Base-by-base conservation (phyloP, 2,113 vertebrate species). In the Cyprinus carpio region DNA sequence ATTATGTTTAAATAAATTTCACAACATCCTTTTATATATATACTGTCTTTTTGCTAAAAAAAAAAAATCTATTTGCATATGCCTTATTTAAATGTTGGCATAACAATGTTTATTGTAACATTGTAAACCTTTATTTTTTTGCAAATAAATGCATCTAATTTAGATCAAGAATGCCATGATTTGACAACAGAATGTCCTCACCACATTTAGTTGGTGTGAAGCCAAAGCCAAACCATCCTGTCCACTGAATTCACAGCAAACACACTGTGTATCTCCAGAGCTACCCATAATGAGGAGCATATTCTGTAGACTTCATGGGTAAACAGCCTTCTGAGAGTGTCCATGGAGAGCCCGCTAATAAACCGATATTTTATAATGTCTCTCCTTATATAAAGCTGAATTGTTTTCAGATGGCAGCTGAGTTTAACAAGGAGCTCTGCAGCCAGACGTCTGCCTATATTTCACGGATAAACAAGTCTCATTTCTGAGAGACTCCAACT, bases 141-240 rank as follows among this genome's bases (percentile, higher is more conserved):
- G 64, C 64, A 65, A 18, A 10, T 7, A 18, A 34, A 18, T 34
- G 20, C 34, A 25, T 65, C 49, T 18, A 29, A 82, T 18, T 46
- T 15, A 76, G 79, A 86, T 65, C 27, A 74, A 67, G 23, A 56
- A 23, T 4, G 4, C 15, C 25, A 76, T 11, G 4, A 34, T 37
- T n/a, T 58, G 18, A 4, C 2, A 23, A 16, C 18, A 29, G 56
- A 67, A 31, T 51, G 9, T 27, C 29, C 10, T 51, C 9, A 18
- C 7, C 18, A 56, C 16, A 12, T 18, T 54, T 16, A 43, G 11
- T 65, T 51, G 18, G 27, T 67, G 34, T 79, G 51, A 64, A 85
- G 83, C 51, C n/a, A 67, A 87, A 90, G 60, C 81, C 83, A 84
- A 74, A 78, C 78, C 76, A 60, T 83, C 87, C 78, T 75, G 51